Base-by-base conservation (phyloP, 2,888 invertebrate genomes). In the Thymelicus acteon region DNA sequence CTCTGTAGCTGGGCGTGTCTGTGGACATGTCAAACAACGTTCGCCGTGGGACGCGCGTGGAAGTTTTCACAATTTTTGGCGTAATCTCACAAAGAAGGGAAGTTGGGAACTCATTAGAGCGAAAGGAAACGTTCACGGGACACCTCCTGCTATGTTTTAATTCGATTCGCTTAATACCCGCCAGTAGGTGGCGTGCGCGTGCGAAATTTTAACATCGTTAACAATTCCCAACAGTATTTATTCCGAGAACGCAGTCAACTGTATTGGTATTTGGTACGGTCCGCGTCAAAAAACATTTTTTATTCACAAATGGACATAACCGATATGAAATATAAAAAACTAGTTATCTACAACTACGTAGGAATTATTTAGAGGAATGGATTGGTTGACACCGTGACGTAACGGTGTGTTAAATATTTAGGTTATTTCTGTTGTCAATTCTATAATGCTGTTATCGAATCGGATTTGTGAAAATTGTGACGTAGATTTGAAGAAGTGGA, bases 51-150 rank as follows among this genome's bases (percentile, higher is more conserved):
- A 80, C 77, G 76, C 73, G 76, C 77, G 82, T 73, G 75, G 78
- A 85, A 88, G 84, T 89, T 89, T 87, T 85, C 82, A 82, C 83
- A 86, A 85, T 87, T 87, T 89, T 89, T 85, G 82, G 83, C 82
- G 82, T 87, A 87, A 87, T 88, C 85, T 86, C 80, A 83, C 87
- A 85, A 86, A 87, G 84, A 84, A 82, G 82, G 77, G 79, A 87
- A 90, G 86, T 91, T 89, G 72, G 78, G 80, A 90, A 89, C 89
- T 91, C 88, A 89, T 91, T 90, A 90, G 85, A 84, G 82, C 83
- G 81, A 82, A 81, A 82, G 78, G 75, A 79, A 81, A 81, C 82
- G 85, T 83, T 84, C 81, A 83, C 82, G 80, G 85, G 83, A 85
- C 85, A 87, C 86, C 85, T 87, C 82, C 78, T 82, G 85, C 82